These are phyloP conservation scores for Parthenolecanium corni DNA, from an alignment of 2,888 invertebrate species.

Conservation along the genomic window DNA sequence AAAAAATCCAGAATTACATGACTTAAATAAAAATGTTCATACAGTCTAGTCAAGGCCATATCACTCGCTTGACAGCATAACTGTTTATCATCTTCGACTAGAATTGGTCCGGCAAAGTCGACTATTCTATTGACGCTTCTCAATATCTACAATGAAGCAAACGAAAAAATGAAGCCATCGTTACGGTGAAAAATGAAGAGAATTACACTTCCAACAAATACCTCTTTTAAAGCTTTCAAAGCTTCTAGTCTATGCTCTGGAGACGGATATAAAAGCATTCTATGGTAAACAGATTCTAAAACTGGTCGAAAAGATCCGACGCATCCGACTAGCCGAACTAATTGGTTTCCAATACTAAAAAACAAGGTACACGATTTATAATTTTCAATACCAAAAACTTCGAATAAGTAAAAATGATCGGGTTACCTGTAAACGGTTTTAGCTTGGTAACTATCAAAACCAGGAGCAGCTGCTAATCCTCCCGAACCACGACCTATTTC, in stretches of 20 bases:
- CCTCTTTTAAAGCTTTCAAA: conserved; percentile 66
- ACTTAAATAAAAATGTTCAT: conserved; percentile 38
- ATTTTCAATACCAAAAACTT: too few relatives aligned
- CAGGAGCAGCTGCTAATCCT: conserved; percentile 57
- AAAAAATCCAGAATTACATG: background rate
- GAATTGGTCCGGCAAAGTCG: conserved; percentile 52
- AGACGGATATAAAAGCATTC: conserved; percentile 80
- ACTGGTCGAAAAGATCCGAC: conserved; percentile 80
- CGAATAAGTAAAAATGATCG: background rate
- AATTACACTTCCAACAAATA: conserved; percentile 33
- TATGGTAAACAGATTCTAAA: conserved; percentile 81
- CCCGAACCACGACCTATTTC: conserved; percentile 54
- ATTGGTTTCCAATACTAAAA: conserved; percentile 70
- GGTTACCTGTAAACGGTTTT: conserved; percentile 77
- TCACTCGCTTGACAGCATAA: conserved; percentile 50
- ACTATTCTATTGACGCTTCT: conserved; percentile 67
- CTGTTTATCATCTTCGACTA: conserved; percentile 49
- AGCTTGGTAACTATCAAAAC: conserved; percentile 70
- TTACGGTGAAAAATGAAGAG: too few relatives aligned
- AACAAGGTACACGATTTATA: background rate
- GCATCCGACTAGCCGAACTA: conserved; percentile 77
- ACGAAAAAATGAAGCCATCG: too few relatives aligned
- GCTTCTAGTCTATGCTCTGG: conserved; percentile 76
- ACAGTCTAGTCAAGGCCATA: conserved; percentile 72
- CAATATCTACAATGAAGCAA: conserved; percentile 43